phyloP scores from a whole-genome alignment of 2,888 invertebrate genomes.

The Acholoe squamosa region DNA sequence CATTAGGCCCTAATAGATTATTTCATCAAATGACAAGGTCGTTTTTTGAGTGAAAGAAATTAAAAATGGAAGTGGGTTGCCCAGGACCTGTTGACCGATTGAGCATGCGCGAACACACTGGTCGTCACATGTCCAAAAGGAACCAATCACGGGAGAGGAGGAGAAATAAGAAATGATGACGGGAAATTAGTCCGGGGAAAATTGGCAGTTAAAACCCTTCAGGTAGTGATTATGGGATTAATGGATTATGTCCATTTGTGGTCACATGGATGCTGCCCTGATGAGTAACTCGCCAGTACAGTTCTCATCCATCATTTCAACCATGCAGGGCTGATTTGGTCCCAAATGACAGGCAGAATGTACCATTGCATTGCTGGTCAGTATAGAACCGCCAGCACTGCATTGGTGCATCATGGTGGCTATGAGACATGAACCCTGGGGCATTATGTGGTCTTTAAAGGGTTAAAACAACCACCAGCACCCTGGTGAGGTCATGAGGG shows the following conservation, averaged over 20 bases:
- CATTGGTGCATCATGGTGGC: too few species aligned
- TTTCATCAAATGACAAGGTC: background rate
- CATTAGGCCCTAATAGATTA: background rate
- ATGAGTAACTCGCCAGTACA: too few species aligned
- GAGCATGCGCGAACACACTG: background rate
- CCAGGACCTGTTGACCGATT: background rate
- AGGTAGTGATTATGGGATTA: background rate
- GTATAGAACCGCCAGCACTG: too few species aligned
- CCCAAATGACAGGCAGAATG: too few species aligned
- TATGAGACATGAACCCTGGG: too few species aligned
- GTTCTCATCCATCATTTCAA: too few species aligned
- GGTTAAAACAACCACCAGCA: background rate
- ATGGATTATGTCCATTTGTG: too few species aligned
- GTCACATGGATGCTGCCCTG: too few species aligned
- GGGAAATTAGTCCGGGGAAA: background rate
- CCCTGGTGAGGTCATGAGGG: too few species aligned
- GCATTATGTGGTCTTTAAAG: too few species aligned
- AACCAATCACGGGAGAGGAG: conserved; percentile 6
- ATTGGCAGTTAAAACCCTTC: conserved; percentile 15
- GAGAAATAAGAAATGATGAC: conserved; percentile 33
- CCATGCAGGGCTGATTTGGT: too few species aligned
- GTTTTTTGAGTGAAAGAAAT: conserved; percentile 3
- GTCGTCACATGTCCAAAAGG: background rate
- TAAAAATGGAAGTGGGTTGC: background rate
- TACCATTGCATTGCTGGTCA: too few species aligned